phyloP scores from a whole-genome alignment of 2,888 invertebrate species.

The Zygothrica quintamaculata region DNA sequence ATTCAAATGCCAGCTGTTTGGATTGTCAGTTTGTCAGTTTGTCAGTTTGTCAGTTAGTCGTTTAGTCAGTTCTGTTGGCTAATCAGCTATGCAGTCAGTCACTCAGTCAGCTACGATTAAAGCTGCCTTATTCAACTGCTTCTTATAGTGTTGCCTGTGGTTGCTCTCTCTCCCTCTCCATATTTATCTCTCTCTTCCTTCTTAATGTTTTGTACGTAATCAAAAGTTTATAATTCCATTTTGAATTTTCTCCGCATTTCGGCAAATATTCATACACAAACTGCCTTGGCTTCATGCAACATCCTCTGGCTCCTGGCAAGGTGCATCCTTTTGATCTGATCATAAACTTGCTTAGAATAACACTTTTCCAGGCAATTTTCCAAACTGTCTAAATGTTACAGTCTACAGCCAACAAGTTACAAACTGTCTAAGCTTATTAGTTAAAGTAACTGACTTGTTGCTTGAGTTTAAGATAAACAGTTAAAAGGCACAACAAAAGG shows the following conservation, averaged over 20 bases:
- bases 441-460: no score
- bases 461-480: no score
- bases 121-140: slow-evolving; percentile 39
- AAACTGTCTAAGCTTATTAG: no score
- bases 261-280: slow-evolving; percentile 30
- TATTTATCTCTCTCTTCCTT: not conserved
- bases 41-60: slow-evolving; percentile 20
- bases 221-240: slow-evolving; percentile 67
- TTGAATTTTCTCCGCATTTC: slow-evolving; percentile 34
- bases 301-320: not conserved
- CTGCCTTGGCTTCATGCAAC: not conserved
- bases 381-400: no score
- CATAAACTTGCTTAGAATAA: slow-evolving; percentile 12
- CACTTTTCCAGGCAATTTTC: slow-evolving; percentile 12
- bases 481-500: no score
- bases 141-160: slow-evolving; percentile 28
- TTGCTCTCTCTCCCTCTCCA: slow-evolving; percentile 9
- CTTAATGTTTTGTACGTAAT: slow-evolving; percentile 51
- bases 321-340: slow-evolving; percentile 35
- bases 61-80: slow-evolving; percentile 19
- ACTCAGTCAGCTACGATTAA: slow-evolving; percentile 44
- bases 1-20: slow-evolving; percentile 30
- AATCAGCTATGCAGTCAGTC: slow-evolving; percentile 16
- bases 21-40: slow-evolving; percentile 15
- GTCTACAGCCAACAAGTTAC: no score